Evolutionary conservation across 2,888 invertebrate species (phyloP).

Genomic region (Margaritifera margaritifera): DNA sequence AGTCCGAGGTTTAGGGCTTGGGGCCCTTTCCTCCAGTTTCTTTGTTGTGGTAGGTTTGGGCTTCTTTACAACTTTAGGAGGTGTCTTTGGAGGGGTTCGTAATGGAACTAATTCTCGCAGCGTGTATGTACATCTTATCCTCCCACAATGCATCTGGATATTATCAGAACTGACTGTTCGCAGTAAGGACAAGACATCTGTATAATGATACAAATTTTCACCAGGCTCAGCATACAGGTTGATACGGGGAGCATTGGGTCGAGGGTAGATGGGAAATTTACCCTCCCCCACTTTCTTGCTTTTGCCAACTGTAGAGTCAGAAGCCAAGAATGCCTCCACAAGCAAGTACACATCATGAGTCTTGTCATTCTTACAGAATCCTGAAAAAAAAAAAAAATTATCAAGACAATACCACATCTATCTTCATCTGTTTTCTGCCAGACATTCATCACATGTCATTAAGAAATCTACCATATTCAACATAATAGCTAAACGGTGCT

Average conservation of each 20-base stretch:
- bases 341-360: conserved; percentile 66
- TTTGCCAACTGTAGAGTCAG: conserved; percentile 40
- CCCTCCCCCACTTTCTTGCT: conserved; percentile 65
- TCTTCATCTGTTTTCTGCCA: too few species aligned
- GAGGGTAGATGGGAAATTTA: conserved; percentile 68
- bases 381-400: conserved; percentile 33
- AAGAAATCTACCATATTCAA: too few species aligned
- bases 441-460: too few species aligned
- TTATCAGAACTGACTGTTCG: conserved; percentile 59
- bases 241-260: conserved; percentile 62
- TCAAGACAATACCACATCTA: background rate
- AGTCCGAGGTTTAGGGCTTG: conserved; percentile 15
- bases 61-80: conserved; percentile 3
- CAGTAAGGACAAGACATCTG: conserved; percentile 59
- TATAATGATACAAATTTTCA: conserved; percentile 62
- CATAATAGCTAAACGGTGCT: too few species aligned
- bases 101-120: conserved; percentile 44
- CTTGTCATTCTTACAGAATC: conserved; percentile 68
- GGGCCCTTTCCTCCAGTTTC: conserved; percentile 3
- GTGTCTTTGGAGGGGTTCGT: conserved; percentile 27
- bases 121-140: conserved; percentile 57
- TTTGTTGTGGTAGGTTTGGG: conserved; percentile 19
- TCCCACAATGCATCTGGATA: conserved; percentile 68
- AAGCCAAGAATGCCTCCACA: conserved; percentile 61
- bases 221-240: conserved; percentile 58